Evolutionary conservation across 2,797 vertebrate genomes (phyloP).

Genomic region (Bradypodion pumilum): DNA sequence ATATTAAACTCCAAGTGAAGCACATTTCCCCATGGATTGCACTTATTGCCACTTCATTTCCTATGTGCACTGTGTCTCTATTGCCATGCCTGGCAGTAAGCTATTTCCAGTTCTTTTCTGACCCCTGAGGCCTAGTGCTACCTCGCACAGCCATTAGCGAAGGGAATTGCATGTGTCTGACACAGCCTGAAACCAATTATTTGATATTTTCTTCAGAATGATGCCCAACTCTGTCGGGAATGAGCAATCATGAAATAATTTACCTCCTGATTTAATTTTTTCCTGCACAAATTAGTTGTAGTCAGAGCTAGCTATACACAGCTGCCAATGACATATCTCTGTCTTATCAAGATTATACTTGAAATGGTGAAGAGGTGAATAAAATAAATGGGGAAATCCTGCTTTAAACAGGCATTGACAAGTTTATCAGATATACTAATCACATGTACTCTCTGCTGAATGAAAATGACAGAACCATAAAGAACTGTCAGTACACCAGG

Average conservation of each 20-base stretch:
- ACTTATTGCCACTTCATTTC: slow-evolving; percentile 99
- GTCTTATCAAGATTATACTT: slow-evolving; percentile 80
- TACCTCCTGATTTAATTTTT: slow-evolving; percentile 99
- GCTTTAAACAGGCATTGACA: slow-evolving; percentile 78
- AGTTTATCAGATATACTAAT: slow-evolving; percentile 83
- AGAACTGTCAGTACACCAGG: slow-evolving; percentile 68
- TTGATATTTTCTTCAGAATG: slow-evolving; percentile 99
- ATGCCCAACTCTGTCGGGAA: slow-evolving; percentile 96
- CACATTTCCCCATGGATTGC: slow-evolving; percentile 97
- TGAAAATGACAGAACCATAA: slow-evolving; percentile 78
- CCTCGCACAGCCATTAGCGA: slow-evolving; percentile 93
- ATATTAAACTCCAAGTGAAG: slow-evolving; percentile 97
- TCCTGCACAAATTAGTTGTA: slow-evolving; percentile 86
- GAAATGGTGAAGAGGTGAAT: slow-evolving; percentile 69
- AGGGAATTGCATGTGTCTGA: slow-evolving; percentile 98
- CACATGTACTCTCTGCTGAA: slow-evolving; percentile 69
- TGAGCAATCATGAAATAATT: slow-evolving; percentile 99
- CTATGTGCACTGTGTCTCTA: slow-evolving; percentile 79
- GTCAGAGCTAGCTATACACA: slow-evolving; percentile 73
- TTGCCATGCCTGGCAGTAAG: slow-evolving; percentile 78
- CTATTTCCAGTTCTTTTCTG: slow-evolving; percentile 86
- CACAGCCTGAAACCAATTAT: slow-evolving; percentile 99
- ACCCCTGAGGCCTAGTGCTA: slow-evolving; percentile 91
- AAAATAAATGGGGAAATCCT: slow-evolving; percentile 73
- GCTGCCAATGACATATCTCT: slow-evolving; percentile 72